Evolutionary conservation across 1,140 invertebrate species (phyloP), one percentile per base, ranked within the genome.

Genomic region (Papilio xuthus): DNA sequence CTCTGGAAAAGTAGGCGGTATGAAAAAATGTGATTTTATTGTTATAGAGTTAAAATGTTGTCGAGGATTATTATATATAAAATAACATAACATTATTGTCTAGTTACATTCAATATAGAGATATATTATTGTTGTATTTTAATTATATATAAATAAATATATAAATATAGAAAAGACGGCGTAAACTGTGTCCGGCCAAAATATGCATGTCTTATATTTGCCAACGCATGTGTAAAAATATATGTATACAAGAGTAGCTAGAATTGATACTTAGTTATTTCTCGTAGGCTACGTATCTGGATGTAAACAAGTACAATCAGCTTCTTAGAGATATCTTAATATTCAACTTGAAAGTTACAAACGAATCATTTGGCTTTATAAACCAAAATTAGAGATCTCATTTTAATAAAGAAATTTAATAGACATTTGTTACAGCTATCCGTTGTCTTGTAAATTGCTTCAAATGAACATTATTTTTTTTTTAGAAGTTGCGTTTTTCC

Each of bases 381-480:
- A 92, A 94, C 90, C 89, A 92, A 93, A n/a, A 92, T 92, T 92
- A 88, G 60, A 90, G 92, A 94, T 94, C 92, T 92, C 90, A 92
- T 91, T 91, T 89, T 86, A 84, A 83, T 72, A 73, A 77, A 81
- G 86, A 88, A 41, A 18, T 15, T 75, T 10, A 56, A 15, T 32
- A 53, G 28, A 70, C 81, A n/a, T 82, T 83, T 79, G 56, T 72
- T 78, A 79, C 78, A 60, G 32, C 78, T 56, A 69, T 63, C 28
- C 10, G n/a, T 72, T 37, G 72, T 56, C 26, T 63, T 26, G 26
- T 63, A 56, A 7, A 41, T 72, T 10, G 18, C 42, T 79, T 77
- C 20, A 63, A 37, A 78, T 28, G 44, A 44, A 28, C 53, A n/a
- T 28, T 71, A 37, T 20, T 73, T 70, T 18, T 73, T 70, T 18